A percentile compares a stretch with the other conserved stretches of the same genome.
Conservation (phyloP, 64 coral and sea anemone genomes). For the Montipora sp. region DNA sequence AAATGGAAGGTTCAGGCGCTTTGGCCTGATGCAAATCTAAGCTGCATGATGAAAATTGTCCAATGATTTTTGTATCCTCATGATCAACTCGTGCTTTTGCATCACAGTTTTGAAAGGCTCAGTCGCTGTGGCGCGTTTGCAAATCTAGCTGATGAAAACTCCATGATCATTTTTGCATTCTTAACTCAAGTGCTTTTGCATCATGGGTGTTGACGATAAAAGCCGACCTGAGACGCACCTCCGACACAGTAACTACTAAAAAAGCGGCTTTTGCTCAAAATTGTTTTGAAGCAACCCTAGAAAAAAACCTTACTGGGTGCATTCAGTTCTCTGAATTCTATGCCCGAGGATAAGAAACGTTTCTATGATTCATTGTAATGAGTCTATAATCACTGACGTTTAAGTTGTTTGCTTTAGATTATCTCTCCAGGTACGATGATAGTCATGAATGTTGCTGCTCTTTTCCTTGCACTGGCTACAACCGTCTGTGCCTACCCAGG, state of each 20-base stretch:
- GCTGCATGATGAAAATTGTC: too few relatives aligned
- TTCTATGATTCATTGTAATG: background rate
- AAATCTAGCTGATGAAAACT: slow-evolving; percentile 20
- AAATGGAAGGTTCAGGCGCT: background rate
- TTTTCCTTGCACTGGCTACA: background rate
- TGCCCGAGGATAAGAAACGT: slow-evolving; percentile 3
- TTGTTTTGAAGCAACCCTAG: background rate
- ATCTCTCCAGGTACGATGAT: background rate
- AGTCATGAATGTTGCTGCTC: background rate
- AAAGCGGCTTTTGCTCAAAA: background rate
- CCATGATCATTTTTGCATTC: background rate
- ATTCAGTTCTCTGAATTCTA: background rate
- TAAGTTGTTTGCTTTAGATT: background rate
- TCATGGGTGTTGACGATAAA: background rate
- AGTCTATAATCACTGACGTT: background rate
- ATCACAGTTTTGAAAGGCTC: background rate
- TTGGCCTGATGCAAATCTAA: too few relatives aligned
- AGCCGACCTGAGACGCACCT: background rate
- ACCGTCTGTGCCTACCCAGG: background rate
- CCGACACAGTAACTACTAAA: background rate
- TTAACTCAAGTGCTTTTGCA: background rate
- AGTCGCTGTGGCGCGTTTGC: background rate
- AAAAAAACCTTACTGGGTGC: background rate
- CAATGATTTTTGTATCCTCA: too few relatives aligned
- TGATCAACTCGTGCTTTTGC: too few relatives aligned